Conservation (phyloP, 2,888 invertebrate genomes). For the Leptothorax acervorum region DNA sequence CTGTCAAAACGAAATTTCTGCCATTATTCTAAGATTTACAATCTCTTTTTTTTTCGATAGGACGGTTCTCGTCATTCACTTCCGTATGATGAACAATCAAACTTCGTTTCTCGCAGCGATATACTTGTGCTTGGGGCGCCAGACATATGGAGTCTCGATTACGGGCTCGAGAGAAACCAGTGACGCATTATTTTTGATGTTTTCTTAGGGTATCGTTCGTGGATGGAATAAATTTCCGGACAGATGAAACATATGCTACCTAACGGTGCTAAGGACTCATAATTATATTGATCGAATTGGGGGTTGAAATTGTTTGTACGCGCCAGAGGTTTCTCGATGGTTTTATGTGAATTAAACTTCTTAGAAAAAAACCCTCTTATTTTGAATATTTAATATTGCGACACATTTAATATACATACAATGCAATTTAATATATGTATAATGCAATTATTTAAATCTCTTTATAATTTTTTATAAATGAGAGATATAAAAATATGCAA, state of each 20-base stretch:
- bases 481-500: not conserved
- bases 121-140: slow-evolving; percentile 59
- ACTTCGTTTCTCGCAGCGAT: slow-evolving; percentile 59
- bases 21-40: not conserved
- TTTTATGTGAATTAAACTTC: slow-evolving; percentile 6
- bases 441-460: not conserved
- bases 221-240: slow-evolving; percentile 14
- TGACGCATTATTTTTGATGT: slow-evolving; percentile 29
- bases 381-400: not conserved
- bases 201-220: slow-evolving; percentile 12
- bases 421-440: not conserved
- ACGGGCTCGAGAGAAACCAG: slow-evolving; percentile 40
- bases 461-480: not conserved
- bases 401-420: not conserved
- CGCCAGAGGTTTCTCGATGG: too few relatives aligned
- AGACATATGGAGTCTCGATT: slow-evolving; percentile 54
- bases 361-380: not conserved
- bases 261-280: not conserved
- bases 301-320: not conserved
- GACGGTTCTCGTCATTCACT: slow-evolving; percentile 61
- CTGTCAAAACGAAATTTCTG: not conserved
- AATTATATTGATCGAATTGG: slow-evolving; percentile 9
- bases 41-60: not conserved
- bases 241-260: slow-evolving; percentile 13
- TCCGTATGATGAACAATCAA: slow-evolving; percentile 67